A percentile compares a stretch with the other conserved stretches of the same genome.
phyloP scores from a whole-genome alignment of 2,113 vertebrate genomes.

The Cottus gobio region DNA sequence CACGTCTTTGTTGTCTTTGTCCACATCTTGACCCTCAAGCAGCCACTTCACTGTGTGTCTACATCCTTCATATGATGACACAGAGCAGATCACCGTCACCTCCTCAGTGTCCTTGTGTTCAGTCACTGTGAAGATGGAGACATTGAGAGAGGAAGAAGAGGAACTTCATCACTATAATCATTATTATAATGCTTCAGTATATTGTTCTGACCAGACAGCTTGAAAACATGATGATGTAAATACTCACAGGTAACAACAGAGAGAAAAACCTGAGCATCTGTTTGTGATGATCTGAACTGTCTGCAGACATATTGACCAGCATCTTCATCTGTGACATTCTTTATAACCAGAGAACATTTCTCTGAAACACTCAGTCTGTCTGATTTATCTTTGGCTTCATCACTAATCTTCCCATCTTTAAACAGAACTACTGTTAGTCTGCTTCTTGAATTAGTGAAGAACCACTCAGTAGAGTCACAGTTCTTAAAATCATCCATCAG shows the following conservation, averaged over 20 bases:
- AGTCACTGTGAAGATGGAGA: slow-evolving; percentile 28
- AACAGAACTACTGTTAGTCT: neutral
- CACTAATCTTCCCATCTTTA: rapidly evolving
- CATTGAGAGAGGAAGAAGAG: neutral
- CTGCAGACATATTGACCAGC: neutral
- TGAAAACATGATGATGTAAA: no score
- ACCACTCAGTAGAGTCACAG: neutral
- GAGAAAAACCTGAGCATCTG: neutral
- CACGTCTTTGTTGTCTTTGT: no score
- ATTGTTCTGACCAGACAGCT: neutral
- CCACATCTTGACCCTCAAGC: no score
- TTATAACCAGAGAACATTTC: slow-evolving; percentile 45
- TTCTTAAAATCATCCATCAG: neutral
- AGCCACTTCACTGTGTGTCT: neutral
- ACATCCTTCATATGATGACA: rapidly evolving
- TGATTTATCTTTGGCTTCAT: rapidly evolving
- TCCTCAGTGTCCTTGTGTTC: rapidly evolving
- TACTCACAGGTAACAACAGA: no score
- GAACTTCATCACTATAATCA: neutral
- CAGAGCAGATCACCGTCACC: neutral
- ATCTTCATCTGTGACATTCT: slow-evolving; percentile 36
- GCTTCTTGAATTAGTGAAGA: neutral
- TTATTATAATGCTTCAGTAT: neutral
- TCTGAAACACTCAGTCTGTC: slow-evolving; percentile 36
- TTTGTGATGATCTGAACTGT: neutral